These are phyloP conservation scores for Notarius quadriscutis DNA, from an alignment of 2,113 vertebrate species.

Conservation along the genomic window DNA sequence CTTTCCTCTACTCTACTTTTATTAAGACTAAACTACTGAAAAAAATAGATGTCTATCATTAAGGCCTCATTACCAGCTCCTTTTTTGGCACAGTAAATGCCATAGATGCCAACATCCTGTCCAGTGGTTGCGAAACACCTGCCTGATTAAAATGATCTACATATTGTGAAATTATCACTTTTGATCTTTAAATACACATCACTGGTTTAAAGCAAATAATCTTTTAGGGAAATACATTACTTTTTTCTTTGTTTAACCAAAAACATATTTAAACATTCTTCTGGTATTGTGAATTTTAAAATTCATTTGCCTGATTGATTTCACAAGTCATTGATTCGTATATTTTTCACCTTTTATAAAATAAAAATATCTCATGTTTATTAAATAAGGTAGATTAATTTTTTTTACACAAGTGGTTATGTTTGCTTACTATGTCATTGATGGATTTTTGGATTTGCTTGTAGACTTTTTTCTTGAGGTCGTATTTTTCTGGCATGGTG, in stretches of 20 bases:
- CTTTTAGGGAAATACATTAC: neutral
- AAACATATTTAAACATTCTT: neutral
- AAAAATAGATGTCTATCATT: too few species aligned
- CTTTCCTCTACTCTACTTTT: too few species aligned
- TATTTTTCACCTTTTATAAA: neutral
- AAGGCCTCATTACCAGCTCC: too few species aligned
- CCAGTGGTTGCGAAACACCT: too few species aligned
- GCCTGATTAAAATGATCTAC: too few species aligned
- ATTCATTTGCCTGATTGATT: neutral
- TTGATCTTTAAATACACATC: too few species aligned
- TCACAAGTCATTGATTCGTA: neutral
- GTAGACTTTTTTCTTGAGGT: neutral
- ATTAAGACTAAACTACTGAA: too few species aligned
- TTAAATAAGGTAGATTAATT: neutral
- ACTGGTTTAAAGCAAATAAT: neutral
- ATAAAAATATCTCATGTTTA: neutral
- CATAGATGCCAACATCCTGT: neutral
- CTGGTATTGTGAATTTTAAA: neutral
- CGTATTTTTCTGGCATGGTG: neutral
- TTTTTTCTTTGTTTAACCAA: neutral
- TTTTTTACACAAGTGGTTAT: neutral
- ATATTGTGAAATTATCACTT: too few species aligned
- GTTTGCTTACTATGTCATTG: neutral
- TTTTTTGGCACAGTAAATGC: neutral
- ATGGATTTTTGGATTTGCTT: neutral